Base-by-base conservation (phyloP, 2,797 vertebrate genomes). In the Acropternis orthonyx region DNA sequence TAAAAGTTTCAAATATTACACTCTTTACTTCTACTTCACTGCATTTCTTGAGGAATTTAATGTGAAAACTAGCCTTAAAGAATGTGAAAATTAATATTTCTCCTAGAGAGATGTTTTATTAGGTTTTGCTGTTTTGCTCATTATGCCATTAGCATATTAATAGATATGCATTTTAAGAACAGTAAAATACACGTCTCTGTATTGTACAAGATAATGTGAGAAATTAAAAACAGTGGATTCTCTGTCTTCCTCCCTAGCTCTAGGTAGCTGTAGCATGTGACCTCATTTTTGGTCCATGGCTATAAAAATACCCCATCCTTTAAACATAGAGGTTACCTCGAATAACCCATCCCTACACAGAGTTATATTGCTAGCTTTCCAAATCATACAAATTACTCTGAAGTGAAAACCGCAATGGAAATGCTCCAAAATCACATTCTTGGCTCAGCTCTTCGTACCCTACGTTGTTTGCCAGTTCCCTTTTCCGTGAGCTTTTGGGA, bases 311-410 rank as follows among this genome's bases (percentile, higher is more conserved):
- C 66, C 61, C 97, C 90, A 66, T 96, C 88, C 66, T 95, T 95
- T 95, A 96, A 95, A 96, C 87, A 89, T 2, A 85, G 81, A 95
- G 83, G 83, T 98, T 98, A 98, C 97, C 97, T 98, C 95, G 95
- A 95, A 97, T 98, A 98, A 98, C 98, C 97, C 95, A 92, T 97
- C 93, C 77, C 63, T 95, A 97, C 96, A 97, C 94, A 97, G 94
- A 96, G 92, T 96, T 97, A 96, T 93, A 97, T 97, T 96, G 95
- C 96, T 95, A 81, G 92, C 93, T 98, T 98, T 98, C 97, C 97
- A 98, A 98, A 97, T 97, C 94, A 97, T 92, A 98, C 97, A 98
- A 97, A 98, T 98, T 97, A 97, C 96, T 97, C 94, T 97, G 89
- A 97, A 97, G 97, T 96, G 92, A 97, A 98, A 98, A 97, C 96